Evolutionary conservation across 2,888 invertebrate species (phyloP).

Genomic region (Acheta domesticus): DNA sequence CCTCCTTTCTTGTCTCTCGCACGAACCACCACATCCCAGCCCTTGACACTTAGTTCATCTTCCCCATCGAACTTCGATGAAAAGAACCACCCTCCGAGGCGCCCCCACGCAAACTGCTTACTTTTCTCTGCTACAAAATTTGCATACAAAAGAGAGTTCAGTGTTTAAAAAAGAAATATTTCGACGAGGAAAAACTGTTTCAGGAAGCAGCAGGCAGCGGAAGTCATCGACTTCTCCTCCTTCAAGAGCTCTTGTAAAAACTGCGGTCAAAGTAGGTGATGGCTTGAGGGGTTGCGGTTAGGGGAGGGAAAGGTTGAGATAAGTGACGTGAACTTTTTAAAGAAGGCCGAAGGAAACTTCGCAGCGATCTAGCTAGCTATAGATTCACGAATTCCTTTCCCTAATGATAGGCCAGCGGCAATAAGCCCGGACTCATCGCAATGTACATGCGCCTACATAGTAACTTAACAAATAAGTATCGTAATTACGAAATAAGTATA

Average conservation of each 20-base stretch:
- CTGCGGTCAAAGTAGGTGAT: slow-evolving; percentile 18
- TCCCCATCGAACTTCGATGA: slow-evolving; percentile 10
- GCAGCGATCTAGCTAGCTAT: too few species aligned
- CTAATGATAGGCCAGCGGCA: too few species aligned
- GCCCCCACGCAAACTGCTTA: slow-evolving; percentile 18
- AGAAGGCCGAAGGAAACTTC: too few species aligned
- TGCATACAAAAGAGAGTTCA: slow-evolving; percentile 18
- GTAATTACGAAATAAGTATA: too few species aligned
- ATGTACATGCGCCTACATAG: too few species aligned
- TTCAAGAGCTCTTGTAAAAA: slow-evolving; percentile 18
- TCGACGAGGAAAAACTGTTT: slow-evolving; percentile 18
- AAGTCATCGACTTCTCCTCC: slow-evolving; percentile 18
- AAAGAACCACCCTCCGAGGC: neutral
- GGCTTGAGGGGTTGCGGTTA: neutral
- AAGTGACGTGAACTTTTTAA: too few species aligned
- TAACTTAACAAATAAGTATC: too few species aligned
- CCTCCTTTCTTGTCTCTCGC: neutral
- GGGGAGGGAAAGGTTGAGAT: too few species aligned
- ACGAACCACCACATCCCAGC: too few species aligned
- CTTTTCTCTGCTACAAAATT: slow-evolving; percentile 18
- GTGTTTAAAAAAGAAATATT: slow-evolving; percentile 10
- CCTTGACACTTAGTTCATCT: slow-evolving; percentile 6
- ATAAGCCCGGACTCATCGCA: too few species aligned
- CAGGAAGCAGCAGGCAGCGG: slow-evolving; percentile 18
- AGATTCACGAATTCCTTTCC: too few species aligned